A percentile compares a stretch with the other conserved stretches of the same genome.
Evolutionary conservation across 2,113 vertebrate species (phyloP).

Genomic region (Eira barbara): DNA sequence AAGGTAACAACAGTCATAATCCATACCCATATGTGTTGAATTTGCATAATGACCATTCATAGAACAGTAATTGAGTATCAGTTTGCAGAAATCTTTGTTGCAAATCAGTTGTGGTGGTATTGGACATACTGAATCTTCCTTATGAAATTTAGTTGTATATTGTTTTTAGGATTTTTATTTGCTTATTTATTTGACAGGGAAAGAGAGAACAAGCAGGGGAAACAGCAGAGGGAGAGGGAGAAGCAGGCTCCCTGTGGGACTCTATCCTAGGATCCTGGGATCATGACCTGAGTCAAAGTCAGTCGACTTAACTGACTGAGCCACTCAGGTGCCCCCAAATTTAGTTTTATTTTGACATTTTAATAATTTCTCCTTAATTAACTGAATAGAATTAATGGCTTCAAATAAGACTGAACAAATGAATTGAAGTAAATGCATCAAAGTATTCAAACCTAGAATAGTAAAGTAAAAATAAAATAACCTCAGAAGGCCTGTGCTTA

Average conservation of each 20-base stretch:
- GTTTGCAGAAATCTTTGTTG: neutral
- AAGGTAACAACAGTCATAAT: neutral
- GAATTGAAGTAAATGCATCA: neutral
- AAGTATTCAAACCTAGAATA: neutral
- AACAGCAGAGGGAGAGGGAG: neutral
- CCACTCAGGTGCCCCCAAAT: neutral
- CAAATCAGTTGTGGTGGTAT: neutral
- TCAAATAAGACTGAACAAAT: neutral
- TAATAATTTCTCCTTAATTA: neutral
- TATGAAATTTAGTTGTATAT: neutral
- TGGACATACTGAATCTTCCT: neutral
- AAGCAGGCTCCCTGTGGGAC: neutral
- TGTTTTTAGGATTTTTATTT: neutral
- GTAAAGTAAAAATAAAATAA: neutral
- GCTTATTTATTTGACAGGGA: neutral
- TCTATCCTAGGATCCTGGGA: neutral
- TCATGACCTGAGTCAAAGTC: neutral
- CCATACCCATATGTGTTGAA: rapidly evolving
- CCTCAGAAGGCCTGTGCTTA: neutral
- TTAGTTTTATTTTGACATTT: neutral
- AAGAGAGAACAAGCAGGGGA: neutral
- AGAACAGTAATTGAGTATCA: neutral
- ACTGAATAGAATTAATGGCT: neutral
- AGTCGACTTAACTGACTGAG: neutral
- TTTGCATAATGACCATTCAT: neutral